Evolutionary conservation across 2,113 vertebrate species (phyloP), one percentile per base, ranked within the genome.

Genomic region (Ptilonorhynchus violaceus): DNA sequence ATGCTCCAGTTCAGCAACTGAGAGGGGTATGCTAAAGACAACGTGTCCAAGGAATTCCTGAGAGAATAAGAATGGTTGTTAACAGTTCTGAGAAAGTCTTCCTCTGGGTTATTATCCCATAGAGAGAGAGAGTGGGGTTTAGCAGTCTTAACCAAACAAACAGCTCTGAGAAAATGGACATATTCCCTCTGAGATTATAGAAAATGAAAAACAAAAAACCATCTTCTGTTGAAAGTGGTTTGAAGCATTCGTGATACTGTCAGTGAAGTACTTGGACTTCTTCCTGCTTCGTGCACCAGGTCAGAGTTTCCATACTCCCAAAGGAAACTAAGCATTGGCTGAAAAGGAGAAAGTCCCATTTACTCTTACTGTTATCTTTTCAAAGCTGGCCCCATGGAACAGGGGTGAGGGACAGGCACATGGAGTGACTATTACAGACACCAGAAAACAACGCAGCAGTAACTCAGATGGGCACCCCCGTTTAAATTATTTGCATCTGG

Each of bases 31-130:
- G 37, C 75, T 67, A 69, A 70, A 97, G 89, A 67, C 73, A 88
- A 52, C 27, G 0, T 0, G 6, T 89, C 87, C 92, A 93, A 90
- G 69, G 89, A 95, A 96, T 88, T 96, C 96, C 94, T 92, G 50
- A 95, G 97, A 92, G 97, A 96, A 53, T 91, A 93, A 79, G 87
- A 87, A 55, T 46, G 92, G 89, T 53, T 75, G 63, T 94, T 95
- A 94, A 95, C 82, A 76, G 92, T 76, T 95, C 93, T 96, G 96
- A 97, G 97, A 97, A 97, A 94, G 56, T 93, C 52, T 95, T 96
- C 72, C 89, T 89, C 92, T 85, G 82, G 69, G 90, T 92, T 94
- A 96, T 94, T 94, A 95, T 97, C 87, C 93, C 97, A 96, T 53
- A 91, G 84, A 77, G 50, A 93, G 44, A 82, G 37, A 92, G 1